Evolutionary conservation across 2,797 vertebrate genomes (phyloP), one percentile per base, ranked within the genome.

Genomic region (Dallia pectoralis): DNA sequence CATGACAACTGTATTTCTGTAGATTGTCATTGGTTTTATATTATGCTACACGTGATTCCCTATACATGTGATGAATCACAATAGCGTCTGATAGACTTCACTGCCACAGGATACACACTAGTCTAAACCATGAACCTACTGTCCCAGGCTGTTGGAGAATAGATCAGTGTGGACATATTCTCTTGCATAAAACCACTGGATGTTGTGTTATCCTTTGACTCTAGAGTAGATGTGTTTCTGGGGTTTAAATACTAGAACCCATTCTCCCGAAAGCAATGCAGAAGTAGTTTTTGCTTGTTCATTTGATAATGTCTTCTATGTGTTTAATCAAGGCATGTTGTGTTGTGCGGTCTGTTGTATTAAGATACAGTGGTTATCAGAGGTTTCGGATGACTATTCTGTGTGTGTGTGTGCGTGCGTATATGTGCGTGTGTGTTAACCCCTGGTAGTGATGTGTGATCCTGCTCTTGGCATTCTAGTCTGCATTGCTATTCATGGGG

Each of bases 401-500:
- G 14, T 67, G 0, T 40, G 7, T 44, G 33, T 16, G 19, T 70
- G 4, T 53, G 29, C 3, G 18, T 49, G 19, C 19, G 25, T 19
- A 29, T n/a, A 29, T 56, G 18, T 29, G 2, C 25, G 3, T 33
- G 18, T 56, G 49, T 32, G 16, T 44, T 18, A 22, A n/a, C 30
- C 48, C 6, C 19, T 69, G 44, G 66, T 67, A 5, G 66, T 40
- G 2, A 67, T 22, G 30, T 70, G 30, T 70, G 68, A 9, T 14
- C 16, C 12, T 56, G 68, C 30, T 51, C 4, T 32, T n/a, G 9
- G 29, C 68, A 53, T 53, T 51, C n/a, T 4, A 11, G 22, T 59
- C 53, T 76, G 63, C 74, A 76, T 76, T 67, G 51, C 64, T 67
- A 47, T 47, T 67, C 63, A 30, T 18, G 33, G 63, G 47, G 32